Percentiles rank a stretch among this genome's conserved stretches.
Evolutionary conservation across 2,888 invertebrate genomes (phyloP).

Genomic region (Ophion slaviceki): DNA sequence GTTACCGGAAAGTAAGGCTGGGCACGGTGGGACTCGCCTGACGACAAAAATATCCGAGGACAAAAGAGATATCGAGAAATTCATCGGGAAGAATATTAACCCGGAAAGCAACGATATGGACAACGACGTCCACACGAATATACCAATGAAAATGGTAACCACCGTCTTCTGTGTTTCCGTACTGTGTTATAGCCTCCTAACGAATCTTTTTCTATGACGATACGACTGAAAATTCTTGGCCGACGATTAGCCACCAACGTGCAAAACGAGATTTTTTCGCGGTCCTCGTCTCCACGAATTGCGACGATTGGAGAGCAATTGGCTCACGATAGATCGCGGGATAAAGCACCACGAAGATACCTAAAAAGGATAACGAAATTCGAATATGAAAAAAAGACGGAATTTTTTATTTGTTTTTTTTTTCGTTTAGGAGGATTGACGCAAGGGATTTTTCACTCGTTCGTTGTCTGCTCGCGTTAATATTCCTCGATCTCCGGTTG

Average conservation of each 20-base stretch:
- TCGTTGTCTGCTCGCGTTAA: constrained; percentile 46
- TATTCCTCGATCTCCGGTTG: constrained; percentile 17
- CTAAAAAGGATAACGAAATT: constrained; percentile 3
- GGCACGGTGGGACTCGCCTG: constrained; percentile 73
- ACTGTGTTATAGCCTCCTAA: constrained; percentile 83
- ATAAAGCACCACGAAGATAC: not conserved
- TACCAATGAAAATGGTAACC: constrained; percentile 83
- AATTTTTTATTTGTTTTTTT: not conserved
- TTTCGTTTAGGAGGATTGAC: not conserved
- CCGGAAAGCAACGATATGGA: constrained; percentile 72
- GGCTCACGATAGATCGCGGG: constrained; percentile 12
- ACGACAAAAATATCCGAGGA: constrained; percentile 72
- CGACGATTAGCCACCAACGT: constrained; percentile 38
- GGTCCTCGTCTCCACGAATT: not conserved
- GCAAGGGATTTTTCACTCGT: constrained; percentile 44
- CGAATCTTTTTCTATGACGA: constrained; percentile 81
- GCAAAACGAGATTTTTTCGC: constrained; percentile 18
- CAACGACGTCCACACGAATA: constrained; percentile 77
- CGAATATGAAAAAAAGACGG: constrained; percentile 8
- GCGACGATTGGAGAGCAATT: constrained; percentile 41
- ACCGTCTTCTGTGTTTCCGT: constrained; percentile 83
- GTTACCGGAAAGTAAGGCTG: constrained; percentile 68
- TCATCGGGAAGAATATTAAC: constrained; percentile 37
- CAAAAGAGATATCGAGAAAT: constrained; percentile 72
- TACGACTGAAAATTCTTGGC: constrained; percentile 58